Percentiles rank a stretch among this genome's conserved stretches.
phyloP scores from a whole-genome alignment of 2,113 vertebrate species.

The Acrocephalus kingi region DNA sequence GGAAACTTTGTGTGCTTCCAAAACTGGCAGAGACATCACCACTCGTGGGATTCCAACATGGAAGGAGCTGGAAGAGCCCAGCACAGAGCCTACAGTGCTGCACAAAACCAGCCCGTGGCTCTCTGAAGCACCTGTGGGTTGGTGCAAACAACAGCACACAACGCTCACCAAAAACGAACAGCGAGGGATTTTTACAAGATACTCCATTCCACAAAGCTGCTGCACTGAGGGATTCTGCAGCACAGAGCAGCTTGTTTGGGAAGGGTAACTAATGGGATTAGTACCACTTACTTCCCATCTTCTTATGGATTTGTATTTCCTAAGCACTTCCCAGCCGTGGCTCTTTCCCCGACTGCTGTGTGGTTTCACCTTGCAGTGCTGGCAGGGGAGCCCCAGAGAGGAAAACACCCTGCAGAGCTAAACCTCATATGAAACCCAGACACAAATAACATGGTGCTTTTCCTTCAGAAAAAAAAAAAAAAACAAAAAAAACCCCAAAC shows the following conservation, averaged over 20 bases:
- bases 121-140: not conserved
- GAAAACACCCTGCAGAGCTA: not conserved
- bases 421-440: not conserved
- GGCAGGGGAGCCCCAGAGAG: not conserved
- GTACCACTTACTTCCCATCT: not conserved
- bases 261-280: conserved; percentile 21
- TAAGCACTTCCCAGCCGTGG: not conserved
- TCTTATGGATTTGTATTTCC: not conserved
- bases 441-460: not conserved
- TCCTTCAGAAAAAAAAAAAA: not conserved
- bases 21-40: not conserved
- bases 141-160: not conserved
- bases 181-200: not conserved
- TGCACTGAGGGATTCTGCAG: not conserved
- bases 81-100: not conserved
- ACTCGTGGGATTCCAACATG: not conserved
- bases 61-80: not conserved
- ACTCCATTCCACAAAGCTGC: not conserved
- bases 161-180: not conserved
- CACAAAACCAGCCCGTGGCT: accelerated
- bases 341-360: accelerated
- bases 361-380: not conserved
- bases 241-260: not conserved
- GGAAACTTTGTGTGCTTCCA: not conserved
- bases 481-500: accelerated